Percentiles rank a stretch among this genome's conserved stretches.
Conservation (phyloP, 2,113 vertebrate genomes). For the Porphyrio hochstetteri region DNA sequence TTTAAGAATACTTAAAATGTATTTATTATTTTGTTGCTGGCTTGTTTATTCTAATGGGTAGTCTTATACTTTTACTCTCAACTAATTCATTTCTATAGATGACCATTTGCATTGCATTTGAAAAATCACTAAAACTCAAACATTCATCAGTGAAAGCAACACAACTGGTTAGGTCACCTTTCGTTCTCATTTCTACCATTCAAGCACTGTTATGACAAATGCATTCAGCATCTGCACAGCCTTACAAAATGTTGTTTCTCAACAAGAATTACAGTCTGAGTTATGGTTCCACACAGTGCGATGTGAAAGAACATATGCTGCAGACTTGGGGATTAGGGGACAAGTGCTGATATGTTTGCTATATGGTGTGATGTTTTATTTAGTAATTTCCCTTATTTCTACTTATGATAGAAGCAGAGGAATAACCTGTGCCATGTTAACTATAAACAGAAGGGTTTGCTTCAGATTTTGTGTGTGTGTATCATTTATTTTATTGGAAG, state of each 20-base stretch:
- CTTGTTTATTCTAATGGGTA: not conserved
- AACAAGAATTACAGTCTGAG: not conserved
- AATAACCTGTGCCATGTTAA: not conserved
- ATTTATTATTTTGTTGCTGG: not conserved
- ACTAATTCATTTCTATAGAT: not conserved
- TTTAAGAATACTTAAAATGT: not conserved
- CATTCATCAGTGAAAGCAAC: not conserved
- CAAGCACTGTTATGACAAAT: not conserved
- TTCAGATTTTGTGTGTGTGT: not conserved
- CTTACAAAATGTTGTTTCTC: not conserved
- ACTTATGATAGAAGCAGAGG: not conserved
- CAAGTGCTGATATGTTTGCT: not conserved
- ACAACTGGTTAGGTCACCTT: not conserved
- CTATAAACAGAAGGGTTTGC: not conserved
- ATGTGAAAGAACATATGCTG: not conserved
- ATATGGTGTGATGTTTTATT: not conserved
- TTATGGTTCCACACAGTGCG: not conserved
- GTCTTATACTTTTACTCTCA: not conserved
- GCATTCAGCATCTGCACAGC: not conserved
- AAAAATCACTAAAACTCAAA: not conserved
- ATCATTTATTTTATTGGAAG: not conserved
- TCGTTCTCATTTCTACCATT: not conserved
- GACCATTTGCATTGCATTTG: not conserved
- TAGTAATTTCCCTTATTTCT: not conserved
- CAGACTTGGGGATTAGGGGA: not conserved